Evolutionary conservation across 2,113 vertebrate species (phyloP), one percentile per base, ranked within the genome.

Genomic region (Ceratotherium simum): DNA sequence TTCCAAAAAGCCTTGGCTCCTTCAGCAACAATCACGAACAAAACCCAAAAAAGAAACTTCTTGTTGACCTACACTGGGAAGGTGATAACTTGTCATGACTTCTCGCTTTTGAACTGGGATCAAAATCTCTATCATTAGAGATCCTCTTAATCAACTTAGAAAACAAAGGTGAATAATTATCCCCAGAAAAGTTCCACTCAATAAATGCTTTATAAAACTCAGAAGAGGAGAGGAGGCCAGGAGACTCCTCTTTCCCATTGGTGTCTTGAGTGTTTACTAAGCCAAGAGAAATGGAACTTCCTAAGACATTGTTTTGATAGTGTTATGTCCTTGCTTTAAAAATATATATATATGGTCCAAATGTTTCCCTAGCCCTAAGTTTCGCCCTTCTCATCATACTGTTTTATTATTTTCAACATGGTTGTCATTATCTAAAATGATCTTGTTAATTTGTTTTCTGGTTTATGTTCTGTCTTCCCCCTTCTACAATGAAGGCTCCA

Each of bases 131-230:
- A n/a, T 79, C 36, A 58, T 58, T 94, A 84, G 56, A 80, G 65
- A 75, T 39, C 33, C 13, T 90, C 58, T 75, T 96, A 80, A 73
- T 81, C 64, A 94, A 85, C 46, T 91, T 75, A 91, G 46, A 95
- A 94, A 96, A 87, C 54, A 81, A 87, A 95, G 14, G 65, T 81
- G 65, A 96, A 56, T 17, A 85, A 91, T 20, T 65, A 3, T 84
- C 20, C 48, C 62, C 89, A 83, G 46, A 78, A 95, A 84, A 85
- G 31, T 18, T 58, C 56, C 51, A 75, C 51, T 95, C 75, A 60
- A 70, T 83, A 93, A 95, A 89, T 93, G 65, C 95, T 91, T 96
- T 54, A 75, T 90, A 69, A 88, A 91, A 95, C 36, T 72, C 89
- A 90, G 58, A 84, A 33, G 51, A 75, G 27, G 14, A 51, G 51